Evolutionary conservation across 2,113 vertebrate genomes (phyloP), one percentile per base, ranked within the genome.

Genomic region (Thamnophis sirtalis): DNA sequence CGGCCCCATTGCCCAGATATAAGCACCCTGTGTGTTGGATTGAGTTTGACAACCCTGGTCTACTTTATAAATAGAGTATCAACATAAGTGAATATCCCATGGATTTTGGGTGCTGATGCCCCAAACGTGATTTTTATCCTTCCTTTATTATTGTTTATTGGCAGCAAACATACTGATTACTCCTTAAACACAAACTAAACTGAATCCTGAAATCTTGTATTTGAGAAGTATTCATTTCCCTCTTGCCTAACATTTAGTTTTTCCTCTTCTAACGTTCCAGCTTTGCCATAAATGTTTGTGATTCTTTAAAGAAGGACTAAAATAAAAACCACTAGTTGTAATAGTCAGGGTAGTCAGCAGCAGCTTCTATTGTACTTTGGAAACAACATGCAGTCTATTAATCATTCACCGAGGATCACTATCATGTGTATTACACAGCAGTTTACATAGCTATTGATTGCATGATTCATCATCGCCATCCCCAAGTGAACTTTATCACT

Each of bases 391-490:
- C 48, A 51, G 89, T 9, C 33, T 49, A 26, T 9, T 3, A 1
- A 33, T 22, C 43, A 63, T 58, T 90, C 48, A 50, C 26, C 26
- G 21, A 58, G 48, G 85, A 49, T 60, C 87, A 85, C 22, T 56
- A 84, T 84, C 8, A 0, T 2, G 58, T 17, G 19, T 26, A 55
- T 90, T 0, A 0, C 28, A 17, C 5, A 68, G 49, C 5, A 2
- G 48, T 0, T 48, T 48, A 22, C 48, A 68, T n/a, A 68, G 49
- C 0, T 3, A 86, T 54, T 0, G 33, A 9, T 0, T 3, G 33
- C 0, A 6, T 43, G 38, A 84, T 91, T 86, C 2, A 0, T 86
- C 0, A 0, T 19, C n/a, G 0, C 0, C 15, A 0, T n/a, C 58
- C 0, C 1, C 15, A 89, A 21, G 26, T 22, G 43, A 48, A 63